phyloP scores from a whole-genome alignment of 2,888 invertebrate species.

The Eupithecia subfuscata region DNA sequence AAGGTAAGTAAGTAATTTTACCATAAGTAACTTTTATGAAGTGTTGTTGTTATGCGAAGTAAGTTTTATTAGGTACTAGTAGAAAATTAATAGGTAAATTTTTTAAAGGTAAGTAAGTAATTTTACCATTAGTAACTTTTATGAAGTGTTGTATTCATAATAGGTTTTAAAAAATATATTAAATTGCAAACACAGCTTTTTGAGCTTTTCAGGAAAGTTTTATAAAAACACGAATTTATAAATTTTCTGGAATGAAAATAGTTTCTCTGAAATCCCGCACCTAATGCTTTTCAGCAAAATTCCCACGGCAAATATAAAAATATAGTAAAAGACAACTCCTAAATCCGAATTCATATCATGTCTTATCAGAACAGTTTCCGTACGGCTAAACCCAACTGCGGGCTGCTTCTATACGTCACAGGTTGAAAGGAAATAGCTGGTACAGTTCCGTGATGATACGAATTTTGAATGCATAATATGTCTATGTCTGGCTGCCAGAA shows the following conservation, averaged over 20 bases:
- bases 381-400: slow-evolving; percentile 51
- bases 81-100: background rate
- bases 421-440: slow-evolving; percentile 13
- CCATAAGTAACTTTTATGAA: too few relatives aligned
- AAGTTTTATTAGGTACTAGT: background rate
- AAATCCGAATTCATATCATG: slow-evolving; percentile 67
- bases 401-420: slow-evolving; percentile 29
- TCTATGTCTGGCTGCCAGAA: too few relatives aligned
- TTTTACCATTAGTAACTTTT: too few relatives aligned
- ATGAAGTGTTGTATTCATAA: too few relatives aligned
- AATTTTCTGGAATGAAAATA: background rate
- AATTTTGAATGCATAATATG: background rate
- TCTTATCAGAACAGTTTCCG: slow-evolving; percentile 64
- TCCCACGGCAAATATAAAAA: slow-evolving; percentile 55
- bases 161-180: background rate
- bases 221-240: background rate
- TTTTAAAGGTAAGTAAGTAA: too few relatives aligned
- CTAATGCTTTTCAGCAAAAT: slow-evolving; percentile 47
- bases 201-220: background rate
- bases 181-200: background rate
- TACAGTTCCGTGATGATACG: background rate
- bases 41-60: background rate
- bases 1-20: too few relatives aligned
- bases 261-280: slow-evolving; percentile 18
- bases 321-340: slow-evolving; percentile 54